Base-by-base conservation (phyloP, 2,797 vertebrate species). In the Halcyon leucocephala region DNA sequence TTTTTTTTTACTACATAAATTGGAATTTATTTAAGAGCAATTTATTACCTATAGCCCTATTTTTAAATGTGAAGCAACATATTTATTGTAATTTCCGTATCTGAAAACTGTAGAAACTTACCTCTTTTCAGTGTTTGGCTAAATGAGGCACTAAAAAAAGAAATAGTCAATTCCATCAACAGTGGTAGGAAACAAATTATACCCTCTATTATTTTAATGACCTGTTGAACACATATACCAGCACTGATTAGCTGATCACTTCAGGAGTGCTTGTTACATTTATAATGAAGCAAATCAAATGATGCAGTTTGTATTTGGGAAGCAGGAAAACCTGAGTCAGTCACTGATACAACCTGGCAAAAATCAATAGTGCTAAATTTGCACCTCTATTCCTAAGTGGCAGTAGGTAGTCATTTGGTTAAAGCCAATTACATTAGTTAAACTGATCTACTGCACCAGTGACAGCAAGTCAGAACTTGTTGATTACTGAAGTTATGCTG, bases 161-260 rank as follows among this genome's bases (percentile, higher is more conserved):
- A 95, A 81, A 71, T 0, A 74, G 73, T 77, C 69, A 84, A 61
- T 87, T 65, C 60, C 82, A 28, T 54, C 86, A 96, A 94, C 64
- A 83, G 76, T 14, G 39, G 18, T 76, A 79, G 84, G 62, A 97
- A 97, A 48, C 46, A 90, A 96, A 90, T 90, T 35, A 44, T 37
- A 93, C 70, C 31, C 52, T 83, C 72, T 81, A 97, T 94, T 96
- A 96, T 51, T 94, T 97, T 97, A 94, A 92, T 92, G 73, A 77
- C 42, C 81, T 95, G 82, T 96, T 90, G 90, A 96, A 86, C 61
- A 90, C 44, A 29, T 33, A 70, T 95, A 91, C 62, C 70, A 37
- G 41, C 82, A 90, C 91, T 93, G 93, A 87, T 84, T 94, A 93
- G 70, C 82, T 95, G 85, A 94, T 96, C 91, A 94, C 72, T 71